Evolutionary conservation across 2,797 vertebrate genomes (phyloP).

Genomic region (Sebastes vulpes): DNA sequence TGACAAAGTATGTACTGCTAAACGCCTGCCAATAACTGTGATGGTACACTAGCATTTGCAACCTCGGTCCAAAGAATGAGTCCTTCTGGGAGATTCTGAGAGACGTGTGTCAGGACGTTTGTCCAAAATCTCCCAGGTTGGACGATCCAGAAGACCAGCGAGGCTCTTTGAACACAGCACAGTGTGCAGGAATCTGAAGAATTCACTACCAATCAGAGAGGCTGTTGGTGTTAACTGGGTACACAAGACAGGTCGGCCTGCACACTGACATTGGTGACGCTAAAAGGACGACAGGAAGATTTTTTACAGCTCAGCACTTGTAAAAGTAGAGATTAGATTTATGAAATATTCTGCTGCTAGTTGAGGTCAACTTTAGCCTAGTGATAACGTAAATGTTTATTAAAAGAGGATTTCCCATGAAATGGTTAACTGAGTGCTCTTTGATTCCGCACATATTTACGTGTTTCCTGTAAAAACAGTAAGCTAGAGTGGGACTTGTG

Average conservation of each 20-base stretch:
- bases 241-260: slow-evolving; percentile 58
- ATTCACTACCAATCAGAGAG: slow-evolving; percentile 62
- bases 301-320: slow-evolving; percentile 24
- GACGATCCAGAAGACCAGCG: slow-evolving; percentile 12
- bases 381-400: not conserved
- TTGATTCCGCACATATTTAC: not conserved
- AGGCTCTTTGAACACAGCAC: slow-evolving; percentile 7
- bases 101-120: slow-evolving; percentile 14
- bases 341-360: not conserved
- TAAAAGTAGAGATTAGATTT: not conserved
- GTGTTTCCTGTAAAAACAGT: no score
- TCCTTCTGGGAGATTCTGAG: slow-evolving; percentile 1
- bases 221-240: slow-evolving; percentile 54
- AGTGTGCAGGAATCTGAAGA: slow-evolving; percentile 67
- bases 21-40: slow-evolving; percentile 36
- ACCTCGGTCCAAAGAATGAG: not conserved
- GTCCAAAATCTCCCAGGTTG: slow-evolving; percentile 13
- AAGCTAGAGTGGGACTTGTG: no score
- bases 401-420: not conserved
- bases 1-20: not conserved
- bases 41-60: slow-evolving; percentile 23
- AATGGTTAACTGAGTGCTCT: not conserved
- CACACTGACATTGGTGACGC: slow-evolving; percentile 35
- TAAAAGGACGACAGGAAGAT: slow-evolving; percentile 25
- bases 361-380: not conserved